Percentiles rank a stretch among this genome's conserved stretches.
These are phyloP conservation scores for Phortica okadai DNA, from an alignment of 2,888 invertebrate species.

Conservation along the genomic window DNA sequence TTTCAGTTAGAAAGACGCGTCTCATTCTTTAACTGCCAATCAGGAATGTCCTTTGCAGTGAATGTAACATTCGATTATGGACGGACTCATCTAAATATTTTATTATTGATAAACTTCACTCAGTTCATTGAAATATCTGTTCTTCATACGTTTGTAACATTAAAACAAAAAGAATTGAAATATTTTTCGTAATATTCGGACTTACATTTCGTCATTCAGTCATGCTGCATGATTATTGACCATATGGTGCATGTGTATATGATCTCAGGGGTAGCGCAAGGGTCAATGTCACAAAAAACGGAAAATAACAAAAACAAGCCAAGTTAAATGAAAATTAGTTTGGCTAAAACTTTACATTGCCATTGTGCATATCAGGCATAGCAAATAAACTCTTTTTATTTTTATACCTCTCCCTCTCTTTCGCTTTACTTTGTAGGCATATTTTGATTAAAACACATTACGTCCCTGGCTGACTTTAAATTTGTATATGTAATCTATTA, in stretches of 20 bases:
- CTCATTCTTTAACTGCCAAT: conserved; percentile 42
- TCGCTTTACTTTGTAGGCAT: not conserved
- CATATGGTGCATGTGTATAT: not conserved
- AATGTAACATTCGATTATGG: conserved; percentile 46
- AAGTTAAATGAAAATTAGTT: no score
- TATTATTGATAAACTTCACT: no score
- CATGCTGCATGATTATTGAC: conserved; percentile 13
- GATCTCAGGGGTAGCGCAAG: conserved; percentile 25
- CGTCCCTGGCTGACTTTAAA: not conserved
- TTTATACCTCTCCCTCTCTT: not conserved
- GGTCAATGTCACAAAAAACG: conserved; percentile 45
- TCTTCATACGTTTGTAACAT: no score
- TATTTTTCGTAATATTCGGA: no score
- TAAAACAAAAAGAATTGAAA: no score
- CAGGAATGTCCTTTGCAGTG: conserved; percentile 42
- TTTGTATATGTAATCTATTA: not conserved
- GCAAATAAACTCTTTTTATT: not conserved
- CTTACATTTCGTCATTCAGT: conserved; percentile 30
- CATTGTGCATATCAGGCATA: not conserved
- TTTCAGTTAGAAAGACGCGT: conserved; percentile 6
- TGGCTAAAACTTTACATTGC: not conserved
- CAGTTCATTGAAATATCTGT: no score
- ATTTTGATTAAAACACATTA: not conserved
- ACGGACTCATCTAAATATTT: no score
- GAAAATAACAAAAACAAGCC: not conserved